Conservation (phyloP, 2,113 vertebrate species). For the Macheiramphus alcinus region DNA sequence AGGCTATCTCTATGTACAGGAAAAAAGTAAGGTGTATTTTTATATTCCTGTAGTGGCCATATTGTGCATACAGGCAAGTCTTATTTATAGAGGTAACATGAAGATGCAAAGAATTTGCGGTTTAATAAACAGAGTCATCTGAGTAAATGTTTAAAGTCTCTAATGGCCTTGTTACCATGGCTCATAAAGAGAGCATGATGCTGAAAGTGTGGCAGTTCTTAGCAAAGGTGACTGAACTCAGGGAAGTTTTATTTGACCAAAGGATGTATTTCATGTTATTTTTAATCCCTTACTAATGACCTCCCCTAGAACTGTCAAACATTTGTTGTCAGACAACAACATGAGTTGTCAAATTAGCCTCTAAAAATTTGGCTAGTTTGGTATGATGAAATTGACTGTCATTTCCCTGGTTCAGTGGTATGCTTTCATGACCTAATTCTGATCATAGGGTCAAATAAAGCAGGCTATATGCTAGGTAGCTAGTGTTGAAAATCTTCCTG, state of each 20-base stretch:
- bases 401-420: background rate
- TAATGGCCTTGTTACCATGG: background rate
- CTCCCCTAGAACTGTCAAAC: background rate
- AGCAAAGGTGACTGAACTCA: background rate
- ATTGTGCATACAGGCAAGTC: background rate
- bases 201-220: background rate
- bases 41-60: background rate
- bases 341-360: background rate
- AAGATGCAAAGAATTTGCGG: background rate
- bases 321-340: background rate
- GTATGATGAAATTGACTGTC: background rate
- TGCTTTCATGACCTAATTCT: background rate
- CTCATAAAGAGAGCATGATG: background rate
- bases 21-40: slow-evolving; percentile 84
- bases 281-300: background rate
- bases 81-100: background rate
- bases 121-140: background rate
- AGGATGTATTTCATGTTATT: background rate
- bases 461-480: background rate
- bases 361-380: background rate
- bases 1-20: slow-evolving; percentile 95
- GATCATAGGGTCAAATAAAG: background rate
- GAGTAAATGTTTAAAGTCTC: background rate
- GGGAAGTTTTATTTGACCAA: background rate
- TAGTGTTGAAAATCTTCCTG: background rate